Evolutionary conservation across 2,113 vertebrate species (phyloP).

Genomic region (Cygnus buccinator): DNA sequence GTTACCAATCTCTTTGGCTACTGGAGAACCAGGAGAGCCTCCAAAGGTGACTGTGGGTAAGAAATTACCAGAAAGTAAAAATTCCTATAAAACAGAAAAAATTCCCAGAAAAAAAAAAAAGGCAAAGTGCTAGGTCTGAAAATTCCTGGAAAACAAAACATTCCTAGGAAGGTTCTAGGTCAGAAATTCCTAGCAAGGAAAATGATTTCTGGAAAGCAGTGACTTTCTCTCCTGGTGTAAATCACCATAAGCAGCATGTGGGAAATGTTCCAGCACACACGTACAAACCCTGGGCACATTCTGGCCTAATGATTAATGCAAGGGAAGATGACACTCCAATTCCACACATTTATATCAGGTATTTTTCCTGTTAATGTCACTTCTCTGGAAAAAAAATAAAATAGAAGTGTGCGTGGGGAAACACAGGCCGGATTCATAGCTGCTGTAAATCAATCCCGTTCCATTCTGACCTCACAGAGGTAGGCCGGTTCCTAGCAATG

Average conservation of each 20-base stretch:
- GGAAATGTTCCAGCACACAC: neutral
- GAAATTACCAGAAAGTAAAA: neutral
- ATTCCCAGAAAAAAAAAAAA: neutral
- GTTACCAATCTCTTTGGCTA: neutral
- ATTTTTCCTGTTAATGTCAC: neutral
- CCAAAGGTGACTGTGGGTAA: neutral
- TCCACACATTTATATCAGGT: neutral
- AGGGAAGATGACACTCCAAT: neutral
- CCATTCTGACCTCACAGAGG: neutral
- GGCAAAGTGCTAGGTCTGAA: neutral
- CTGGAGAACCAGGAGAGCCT: neutral
- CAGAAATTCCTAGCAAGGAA: neutral
- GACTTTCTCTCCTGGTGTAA: neutral
- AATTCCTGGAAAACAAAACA: neutral
- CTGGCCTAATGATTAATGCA: neutral
- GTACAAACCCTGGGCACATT: neutral
- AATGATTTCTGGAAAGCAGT: neutral
- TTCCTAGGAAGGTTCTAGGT: neutral
- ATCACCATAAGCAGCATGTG: rapidly evolving
- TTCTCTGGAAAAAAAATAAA: neutral
- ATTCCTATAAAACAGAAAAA: neutral
- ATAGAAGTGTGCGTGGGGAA: neutral
- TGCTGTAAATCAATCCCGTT: neutral
- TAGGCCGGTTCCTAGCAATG: neutral
- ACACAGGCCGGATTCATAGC: neutral